Evolutionary conservation across 2,888 invertebrate species (phyloP), one percentile per base, ranked within the genome.

Genomic region (Cerastoderma edule): DNA sequence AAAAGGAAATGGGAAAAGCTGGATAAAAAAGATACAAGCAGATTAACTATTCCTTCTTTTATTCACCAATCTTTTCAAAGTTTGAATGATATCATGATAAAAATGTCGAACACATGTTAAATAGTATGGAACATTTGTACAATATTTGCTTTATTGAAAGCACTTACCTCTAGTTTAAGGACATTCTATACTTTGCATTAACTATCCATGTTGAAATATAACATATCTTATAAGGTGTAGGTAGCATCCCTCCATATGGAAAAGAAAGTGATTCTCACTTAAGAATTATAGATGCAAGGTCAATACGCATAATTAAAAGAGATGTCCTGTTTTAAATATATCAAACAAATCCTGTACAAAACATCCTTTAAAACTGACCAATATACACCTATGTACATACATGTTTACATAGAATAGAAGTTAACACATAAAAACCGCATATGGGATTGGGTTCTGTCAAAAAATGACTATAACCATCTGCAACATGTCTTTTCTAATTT

Each of bases 1-100:
- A n/a, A n/a, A n/a, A n/a, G n/a, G n/a, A n/a, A n/a, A n/a, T n/a
- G 46, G 46, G 22, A 22, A 46, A 46, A 22, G 22, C 16, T 46
- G 19, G 19, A n/a, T 5, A 30, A 57, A 57, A 28, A 32, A 16
- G 33, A 5, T 32, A 32, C 27, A 56, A 30, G 6, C n/a, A 30
- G 32, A n/a, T 24, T 60, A 60, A 60, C 35, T 35, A 60, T 67
- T 67, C 67, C 67, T 48, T 30, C n/a, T 35, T 75, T 75, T 70
- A 70, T 75, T 75, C 69, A 69, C 75, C 75, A 70, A 66, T 70
- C 66, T 66, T 53, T 22, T 44, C 44, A n/a, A 48, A 65, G 46
- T 65, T 44, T 30, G 44, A 65, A 48, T 65, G 65, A 65, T 65
- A 27, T 28, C 53, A 53, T 53, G 53, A 53, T 53, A 53, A 53